Evolutionary conservation across 2,888 invertebrate genomes (phyloP).

Genomic region (Salpingus planirostris): DNA sequence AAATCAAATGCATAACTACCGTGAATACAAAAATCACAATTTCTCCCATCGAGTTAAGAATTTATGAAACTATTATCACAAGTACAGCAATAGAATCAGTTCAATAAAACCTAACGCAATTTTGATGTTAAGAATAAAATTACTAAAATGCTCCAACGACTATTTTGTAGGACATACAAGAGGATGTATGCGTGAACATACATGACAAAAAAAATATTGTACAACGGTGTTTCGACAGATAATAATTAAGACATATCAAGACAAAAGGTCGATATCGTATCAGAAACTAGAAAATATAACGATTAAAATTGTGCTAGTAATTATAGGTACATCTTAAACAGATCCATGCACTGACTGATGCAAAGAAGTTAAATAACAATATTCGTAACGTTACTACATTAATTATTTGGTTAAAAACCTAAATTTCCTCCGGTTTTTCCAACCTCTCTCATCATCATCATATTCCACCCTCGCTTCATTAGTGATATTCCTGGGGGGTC

Average conservation of each 20-base stretch:
- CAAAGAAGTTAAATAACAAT: not conserved
- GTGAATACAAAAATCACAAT: conserved; percentile 18
- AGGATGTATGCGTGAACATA: no score
- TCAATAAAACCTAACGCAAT: conserved; percentile 5
- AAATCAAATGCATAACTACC: conserved; percentile 18
- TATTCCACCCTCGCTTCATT: no score
- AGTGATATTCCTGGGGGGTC: not conserved
- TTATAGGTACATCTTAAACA: no score
- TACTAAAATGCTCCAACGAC: no score
- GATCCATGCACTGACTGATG: conserved; percentile 4
- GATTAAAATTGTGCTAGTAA: no score
- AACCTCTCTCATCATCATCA: no score
- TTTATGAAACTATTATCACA: conserved; percentile 20
- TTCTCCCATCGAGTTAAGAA: conserved; percentile 15
- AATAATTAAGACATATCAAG: conserved; percentile 2
- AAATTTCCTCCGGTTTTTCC: no score
- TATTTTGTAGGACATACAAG: no score
- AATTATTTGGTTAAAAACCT: not conserved
- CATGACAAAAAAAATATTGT: no score
- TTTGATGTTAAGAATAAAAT: no score
- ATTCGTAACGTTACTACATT: not conserved
- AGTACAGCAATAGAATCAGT: conserved; percentile 19
- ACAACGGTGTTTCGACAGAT: no score
- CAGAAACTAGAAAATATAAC: conserved; percentile 1
- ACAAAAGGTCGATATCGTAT: conserved; percentile 2